A percentile compares a stretch with the other conserved stretches of the same genome.
Conservation (phyloP, 2,888 invertebrate species). For the Zonitis immaculata region DNA sequence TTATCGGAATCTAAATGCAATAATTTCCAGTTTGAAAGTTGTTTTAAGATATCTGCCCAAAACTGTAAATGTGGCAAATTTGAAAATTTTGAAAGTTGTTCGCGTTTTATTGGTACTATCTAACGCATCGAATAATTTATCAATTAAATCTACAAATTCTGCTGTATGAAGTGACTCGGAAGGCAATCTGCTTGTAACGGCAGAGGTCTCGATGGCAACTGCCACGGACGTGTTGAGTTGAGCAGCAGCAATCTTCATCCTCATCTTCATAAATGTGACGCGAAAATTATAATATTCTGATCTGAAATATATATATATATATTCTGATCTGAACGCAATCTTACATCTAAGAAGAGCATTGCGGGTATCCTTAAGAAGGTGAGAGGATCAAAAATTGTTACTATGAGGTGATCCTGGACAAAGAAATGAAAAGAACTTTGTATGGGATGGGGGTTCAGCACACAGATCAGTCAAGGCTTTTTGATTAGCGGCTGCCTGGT, state of each 20-base stretch:
- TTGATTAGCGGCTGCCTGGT: too few species aligned
- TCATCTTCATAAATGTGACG: slow-evolving; percentile 15
- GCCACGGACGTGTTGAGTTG: slow-evolving; percentile 14
- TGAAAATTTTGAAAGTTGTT: slow-evolving; percentile 9
- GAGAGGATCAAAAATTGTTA: not conserved
- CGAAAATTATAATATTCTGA: slow-evolving; percentile 11
- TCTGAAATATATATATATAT: too few species aligned
- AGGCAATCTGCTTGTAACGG: slow-evolving; percentile 6
- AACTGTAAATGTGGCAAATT: slow-evolving; percentile 10
- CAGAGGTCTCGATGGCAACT: slow-evolving; percentile 12
- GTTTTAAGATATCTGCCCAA: slow-evolving; percentile 3
- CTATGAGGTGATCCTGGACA: not conserved
- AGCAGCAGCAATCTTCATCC: slow-evolving; percentile 13
- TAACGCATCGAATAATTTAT: slow-evolving; percentile 13
- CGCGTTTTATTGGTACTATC: slow-evolving; percentile 7
- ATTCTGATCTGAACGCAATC: slow-evolving; percentile 1
- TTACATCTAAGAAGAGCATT: not conserved
- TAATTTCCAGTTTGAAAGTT: slow-evolving; percentile 12
- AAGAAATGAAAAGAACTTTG: not conserved
- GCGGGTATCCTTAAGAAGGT: not conserved
- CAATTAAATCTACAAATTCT: slow-evolving; percentile 12
- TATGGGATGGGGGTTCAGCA: not conserved
- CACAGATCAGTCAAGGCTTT: too few species aligned
- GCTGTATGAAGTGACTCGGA: slow-evolving; percentile 14
- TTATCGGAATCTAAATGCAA: slow-evolving; percentile 6